Conservation (phyloP, 1,140 invertebrate genomes). For the Philotrypesis tridentata region DNA sequence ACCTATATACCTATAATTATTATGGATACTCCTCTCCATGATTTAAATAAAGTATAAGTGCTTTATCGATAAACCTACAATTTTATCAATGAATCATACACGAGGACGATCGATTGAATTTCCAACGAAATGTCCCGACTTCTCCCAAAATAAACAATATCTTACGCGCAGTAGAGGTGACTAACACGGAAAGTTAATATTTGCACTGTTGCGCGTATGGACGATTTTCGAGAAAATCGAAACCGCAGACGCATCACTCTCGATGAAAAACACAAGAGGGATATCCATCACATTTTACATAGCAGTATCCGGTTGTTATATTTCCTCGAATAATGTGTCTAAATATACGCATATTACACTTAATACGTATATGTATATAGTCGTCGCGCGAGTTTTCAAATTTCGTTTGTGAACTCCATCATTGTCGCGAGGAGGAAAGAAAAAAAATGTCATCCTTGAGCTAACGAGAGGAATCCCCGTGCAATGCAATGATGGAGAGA, state of each 20-base stretch:
- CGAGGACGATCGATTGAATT: neutral
- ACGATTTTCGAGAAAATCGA: neutral
- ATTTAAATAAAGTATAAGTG: too few species aligned
- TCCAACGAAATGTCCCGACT: neutral
- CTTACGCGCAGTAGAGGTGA: too few species aligned
- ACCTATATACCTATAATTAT: too few species aligned
- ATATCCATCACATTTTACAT: too few species aligned
- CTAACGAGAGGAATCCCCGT: neutral
- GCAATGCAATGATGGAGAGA: neutral
- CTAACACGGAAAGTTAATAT: neutral
- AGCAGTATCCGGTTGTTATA: too few species aligned
- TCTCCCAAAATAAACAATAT: too few species aligned
- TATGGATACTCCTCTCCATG: too few species aligned
- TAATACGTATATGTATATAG: neutral
- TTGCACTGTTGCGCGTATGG: neutral
- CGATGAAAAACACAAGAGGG: neutral
- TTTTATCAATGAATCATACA: too few species aligned
- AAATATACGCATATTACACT: too few species aligned
- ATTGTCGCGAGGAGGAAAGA: neutral
- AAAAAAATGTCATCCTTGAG: conserved; percentile 23
- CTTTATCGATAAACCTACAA: too few species aligned
- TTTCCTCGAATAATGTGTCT: too few species aligned
- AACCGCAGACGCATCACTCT: neutral
- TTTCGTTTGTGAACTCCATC: neutral
- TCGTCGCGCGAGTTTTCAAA: neutral